Conservation (phyloP, 2,888 invertebrate species). For the Eupelmus urozonus region DNA sequence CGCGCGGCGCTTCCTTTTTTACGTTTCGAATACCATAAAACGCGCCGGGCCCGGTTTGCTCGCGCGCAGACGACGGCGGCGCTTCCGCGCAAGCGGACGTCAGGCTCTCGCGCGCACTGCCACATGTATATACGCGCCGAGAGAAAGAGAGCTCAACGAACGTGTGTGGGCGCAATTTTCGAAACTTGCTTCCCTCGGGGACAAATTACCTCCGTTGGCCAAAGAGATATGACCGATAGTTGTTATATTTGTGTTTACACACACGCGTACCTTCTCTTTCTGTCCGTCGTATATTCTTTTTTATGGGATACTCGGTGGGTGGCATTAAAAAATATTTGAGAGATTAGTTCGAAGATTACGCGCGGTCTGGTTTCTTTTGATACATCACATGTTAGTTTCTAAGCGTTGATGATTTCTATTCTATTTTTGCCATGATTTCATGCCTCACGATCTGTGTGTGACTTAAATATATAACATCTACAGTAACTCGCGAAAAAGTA, state of each 20-base stretch:
- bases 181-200: slow-evolving; percentile 9
- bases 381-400: no score
- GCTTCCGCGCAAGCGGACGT: slow-evolving; percentile 62
- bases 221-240: slow-evolving; percentile 11
- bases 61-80: slow-evolving; percentile 70
- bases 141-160: no score
- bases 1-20: slow-evolving; percentile 73
- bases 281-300: no score
- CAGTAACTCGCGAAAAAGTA: no score
- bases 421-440: neutral
- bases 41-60: slow-evolving; percentile 67
- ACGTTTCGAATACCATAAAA: slow-evolving; percentile 77
- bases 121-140: neutral
- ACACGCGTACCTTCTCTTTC: no score
- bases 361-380: no score
- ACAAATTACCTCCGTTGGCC: slow-evolving; percentile 15
- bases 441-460: no score
- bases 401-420: slow-evolving; percentile 12
- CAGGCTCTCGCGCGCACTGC: neutral
- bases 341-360: no score
- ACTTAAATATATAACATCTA: no score
- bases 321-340: no score
- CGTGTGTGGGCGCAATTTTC: slow-evolving; percentile 40
- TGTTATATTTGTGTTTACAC: no score
- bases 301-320: no score